Base-by-base conservation (phyloP, 1,140 invertebrate species). In the Elymnias hypermnestra region DNA sequence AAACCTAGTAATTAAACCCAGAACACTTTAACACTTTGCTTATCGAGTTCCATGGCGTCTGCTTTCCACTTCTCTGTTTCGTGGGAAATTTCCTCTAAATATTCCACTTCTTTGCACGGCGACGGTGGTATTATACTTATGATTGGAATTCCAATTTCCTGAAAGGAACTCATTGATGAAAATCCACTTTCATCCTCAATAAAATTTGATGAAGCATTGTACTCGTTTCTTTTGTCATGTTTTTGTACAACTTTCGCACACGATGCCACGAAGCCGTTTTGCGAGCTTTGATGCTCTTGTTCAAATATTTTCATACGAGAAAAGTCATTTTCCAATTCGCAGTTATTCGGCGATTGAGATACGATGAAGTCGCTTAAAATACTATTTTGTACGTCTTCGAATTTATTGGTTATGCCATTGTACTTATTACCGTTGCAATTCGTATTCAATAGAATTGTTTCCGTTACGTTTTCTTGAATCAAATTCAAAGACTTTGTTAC, bases 111-210 rank as follows among this genome's bases (percentile, higher is more conserved):
- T 54, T 82, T 77, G 19, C 69, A 75, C 2, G 81, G 81, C 7
- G 77, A 78, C 38, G 81, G 81, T 57, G 81, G 77, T 52, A 82
- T 81, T 29, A 81, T 81, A 29, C 69, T 82, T 63, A 84, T 84
- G 4, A 87, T 67, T 0, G 92, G 92, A 46, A 93, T 74, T 1
- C 92, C 92, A 12, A 93, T 89, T 58, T 94, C 92, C 71, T 94
- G 93, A 59, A 94, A 94, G 2, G 92, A 94, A 69, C 90, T 93
- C 84, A 94, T 92, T 1, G 92, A 94, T 7, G 92, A 94, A 70
- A 94, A 94, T 7, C 93, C 93, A 62, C 93, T 94, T 63, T 94
- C 93, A 53, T 94, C 92, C 63, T 94, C 93, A 29, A 82, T 67
- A 31, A 77, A 79, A 62, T 77, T 72, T 12, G 63, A 60, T 9